phyloP scores from a whole-genome alignment of 2,113 vertebrate species.

The Dicrurus megarhynchus region DNA sequence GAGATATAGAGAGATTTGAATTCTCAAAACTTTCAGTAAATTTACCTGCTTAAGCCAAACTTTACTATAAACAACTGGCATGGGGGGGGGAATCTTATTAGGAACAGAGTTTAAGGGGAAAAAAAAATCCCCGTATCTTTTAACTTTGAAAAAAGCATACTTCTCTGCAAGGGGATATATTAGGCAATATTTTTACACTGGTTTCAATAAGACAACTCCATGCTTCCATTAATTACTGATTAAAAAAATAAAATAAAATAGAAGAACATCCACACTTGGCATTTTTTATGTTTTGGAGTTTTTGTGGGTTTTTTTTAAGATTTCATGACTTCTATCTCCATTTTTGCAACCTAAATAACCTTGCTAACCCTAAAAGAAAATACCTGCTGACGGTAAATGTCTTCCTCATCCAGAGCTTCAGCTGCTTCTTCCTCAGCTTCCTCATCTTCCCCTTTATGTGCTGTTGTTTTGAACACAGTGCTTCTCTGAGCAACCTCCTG shows the following conservation, averaged over 20 bases:
- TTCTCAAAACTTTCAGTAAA: not conserved
- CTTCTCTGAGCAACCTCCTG: slow-evolving; percentile 89
- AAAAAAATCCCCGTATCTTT: not conserved
- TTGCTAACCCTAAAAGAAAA: not conserved
- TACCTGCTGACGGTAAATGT: slow-evolving; percentile 78
- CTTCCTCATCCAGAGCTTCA: slow-evolving; percentile 73
- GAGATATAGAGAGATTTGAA: not conserved
- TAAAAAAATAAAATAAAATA: not conserved
- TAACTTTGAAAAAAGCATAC: not conserved
- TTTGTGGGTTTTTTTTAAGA: not conserved
- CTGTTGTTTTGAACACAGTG: slow-evolving; percentile 81
- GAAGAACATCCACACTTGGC: fast-evolving
- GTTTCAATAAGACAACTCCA: not conserved
- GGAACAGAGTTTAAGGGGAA: not conserved
- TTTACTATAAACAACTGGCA: not conserved
- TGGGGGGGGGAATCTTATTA: fast-evolving
- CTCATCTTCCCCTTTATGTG: slow-evolving; percentile 67
- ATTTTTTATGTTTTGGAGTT: not conserved
- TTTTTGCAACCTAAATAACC: not conserved
- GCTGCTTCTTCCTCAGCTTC: slow-evolving; percentile 39
- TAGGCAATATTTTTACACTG: not conserved
- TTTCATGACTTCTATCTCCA: fast-evolving
- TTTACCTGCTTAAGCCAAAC: not conserved
- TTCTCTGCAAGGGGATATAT: not conserved
- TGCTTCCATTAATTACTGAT: not conserved